Evolutionary conservation across 1,140 invertebrate species (phyloP).

Genomic region (Drosophila tsacasi): DNA sequence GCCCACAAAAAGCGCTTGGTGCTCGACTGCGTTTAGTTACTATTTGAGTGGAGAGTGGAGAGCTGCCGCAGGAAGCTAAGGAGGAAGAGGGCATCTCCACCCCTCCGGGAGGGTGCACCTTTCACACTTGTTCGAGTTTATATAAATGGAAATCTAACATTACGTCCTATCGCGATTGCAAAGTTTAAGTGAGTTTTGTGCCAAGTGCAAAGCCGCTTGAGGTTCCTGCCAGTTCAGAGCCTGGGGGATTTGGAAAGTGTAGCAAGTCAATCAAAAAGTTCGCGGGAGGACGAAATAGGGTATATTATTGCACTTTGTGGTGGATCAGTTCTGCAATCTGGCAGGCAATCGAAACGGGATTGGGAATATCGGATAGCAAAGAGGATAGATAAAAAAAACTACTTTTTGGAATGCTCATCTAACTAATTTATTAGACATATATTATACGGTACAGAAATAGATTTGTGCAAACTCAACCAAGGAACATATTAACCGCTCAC

Average conservation of each 20-base stretch:
- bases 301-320: constrained; percentile 10
- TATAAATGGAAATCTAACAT: constrained; percentile 85
- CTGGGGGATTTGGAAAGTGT: constrained; percentile 56
- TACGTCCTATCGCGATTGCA: constrained; percentile 82
- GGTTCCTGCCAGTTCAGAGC: constrained; percentile 27
- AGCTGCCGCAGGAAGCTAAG: neutral
- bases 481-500: neutral
- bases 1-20: constrained; percentile 79
- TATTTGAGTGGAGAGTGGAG: constrained; percentile 55
- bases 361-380: neutral
- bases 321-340: neutral
- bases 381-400: neutral
- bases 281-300: neutral
- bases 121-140: constrained; percentile 70
- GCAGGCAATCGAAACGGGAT: neutral
- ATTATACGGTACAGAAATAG: neutral
- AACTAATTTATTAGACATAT: constrained; percentile 20
- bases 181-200: constrained; percentile 84
- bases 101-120: constrained; percentile 50
- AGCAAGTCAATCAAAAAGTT: constrained; percentile 66
- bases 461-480: constrained; percentile 14
- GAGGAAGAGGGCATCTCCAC: neutral
- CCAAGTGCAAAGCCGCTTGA: constrained; percentile 63
- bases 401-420: constrained; percentile 42
- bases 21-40: constrained; percentile 79